Conservation (phyloP, 2,113 vertebrate species). For the Uria lomvia region DNA sequence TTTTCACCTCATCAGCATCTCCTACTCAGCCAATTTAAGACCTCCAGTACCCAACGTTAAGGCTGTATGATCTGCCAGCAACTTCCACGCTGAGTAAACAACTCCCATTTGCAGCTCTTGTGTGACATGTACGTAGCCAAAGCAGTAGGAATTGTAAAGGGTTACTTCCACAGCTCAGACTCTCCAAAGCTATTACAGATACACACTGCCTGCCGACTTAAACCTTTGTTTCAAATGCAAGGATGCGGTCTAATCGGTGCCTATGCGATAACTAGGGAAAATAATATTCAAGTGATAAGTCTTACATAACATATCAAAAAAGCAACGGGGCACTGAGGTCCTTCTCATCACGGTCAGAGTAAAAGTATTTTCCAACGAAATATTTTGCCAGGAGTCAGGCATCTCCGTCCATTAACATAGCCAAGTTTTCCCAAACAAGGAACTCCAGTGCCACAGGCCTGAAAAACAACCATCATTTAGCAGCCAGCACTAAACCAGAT, state of each 20-base stretch:
- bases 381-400: not conserved
- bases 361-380: too few relatives aligned
- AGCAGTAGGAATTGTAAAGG: not conserved
- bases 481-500: too few relatives aligned
- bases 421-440: not conserved
- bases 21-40: not conserved
- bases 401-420: not conserved
- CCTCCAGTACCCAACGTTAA: too few relatives aligned
- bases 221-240: not conserved
- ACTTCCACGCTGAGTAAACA: not conserved
- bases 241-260: not conserved
- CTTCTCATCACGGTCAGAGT: not conserved
- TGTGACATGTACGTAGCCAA: not conserved
- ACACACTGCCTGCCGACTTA: not conserved
- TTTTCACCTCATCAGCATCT: not conserved
- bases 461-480: not conserved
- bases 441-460: not conserved
- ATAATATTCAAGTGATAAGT: not conserved
- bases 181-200: not conserved
- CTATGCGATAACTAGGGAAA: not conserved
- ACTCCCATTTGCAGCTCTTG: not conserved
- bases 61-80: not conserved
- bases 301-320: not conserved
- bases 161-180: not conserved
- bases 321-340: not conserved